phyloP scores from a whole-genome alignment of 92 coral and sea anemone species.

The Blastomussa wellsi region DNA sequence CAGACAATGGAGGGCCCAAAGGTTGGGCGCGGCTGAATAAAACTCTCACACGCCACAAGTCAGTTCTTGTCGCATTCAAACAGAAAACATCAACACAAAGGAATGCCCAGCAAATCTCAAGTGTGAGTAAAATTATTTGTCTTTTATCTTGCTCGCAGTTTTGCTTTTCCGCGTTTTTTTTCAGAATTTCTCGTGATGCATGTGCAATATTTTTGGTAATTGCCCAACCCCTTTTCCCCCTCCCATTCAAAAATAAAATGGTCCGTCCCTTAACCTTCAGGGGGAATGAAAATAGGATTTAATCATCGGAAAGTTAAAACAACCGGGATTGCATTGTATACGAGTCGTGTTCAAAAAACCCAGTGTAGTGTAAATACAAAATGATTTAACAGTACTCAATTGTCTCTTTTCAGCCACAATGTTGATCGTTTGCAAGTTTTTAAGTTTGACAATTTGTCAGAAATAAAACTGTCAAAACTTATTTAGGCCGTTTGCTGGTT shows the following conservation, averaged over 20 bases:
- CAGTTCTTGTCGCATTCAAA: conserved; percentile 87
- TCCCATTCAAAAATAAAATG: too few species aligned
- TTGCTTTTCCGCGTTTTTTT: background rate
- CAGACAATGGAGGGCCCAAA: conserved; percentile 76
- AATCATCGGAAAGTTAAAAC: too few species aligned
- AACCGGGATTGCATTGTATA: too few species aligned
- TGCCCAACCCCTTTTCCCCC: too few species aligned
- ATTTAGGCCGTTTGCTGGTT: background rate
- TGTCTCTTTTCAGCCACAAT: background rate
- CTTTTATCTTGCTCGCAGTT: too few species aligned
- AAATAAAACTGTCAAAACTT: too few species aligned
- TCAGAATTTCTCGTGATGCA: background rate
- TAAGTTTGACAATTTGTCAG: background rate
- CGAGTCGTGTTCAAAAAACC: too few species aligned
- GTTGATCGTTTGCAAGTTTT: background rate
- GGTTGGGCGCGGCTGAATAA: conserved; percentile 93
- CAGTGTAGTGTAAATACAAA: too few species aligned
- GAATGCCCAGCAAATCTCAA: conserved; percentile 83
- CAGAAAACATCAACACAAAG: conserved; percentile 81
- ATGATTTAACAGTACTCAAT: background rate
- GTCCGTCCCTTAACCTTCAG: too few species aligned
- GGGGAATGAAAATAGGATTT: too few species aligned
- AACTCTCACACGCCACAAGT: conserved; percentile 79
- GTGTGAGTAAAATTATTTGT: conserved; percentile 55
- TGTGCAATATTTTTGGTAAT: too few species aligned